Evolutionary conservation across 2,888 invertebrate species (phyloP).

Genomic region (Frankliniella intonsa): DNA sequence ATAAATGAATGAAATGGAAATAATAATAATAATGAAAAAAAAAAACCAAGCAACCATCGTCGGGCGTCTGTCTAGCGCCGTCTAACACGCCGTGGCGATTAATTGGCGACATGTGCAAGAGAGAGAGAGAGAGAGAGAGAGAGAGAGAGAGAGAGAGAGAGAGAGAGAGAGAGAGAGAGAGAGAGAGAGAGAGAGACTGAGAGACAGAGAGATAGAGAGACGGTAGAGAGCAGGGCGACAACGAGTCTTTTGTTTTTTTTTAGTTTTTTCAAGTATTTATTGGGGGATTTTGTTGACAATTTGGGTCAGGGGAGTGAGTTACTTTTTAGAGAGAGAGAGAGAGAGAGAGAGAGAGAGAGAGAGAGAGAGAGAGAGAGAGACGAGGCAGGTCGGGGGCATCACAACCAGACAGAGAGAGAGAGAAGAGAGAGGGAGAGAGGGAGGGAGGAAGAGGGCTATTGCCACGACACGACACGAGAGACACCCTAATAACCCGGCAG

Average conservation of each 20-base stretch:
- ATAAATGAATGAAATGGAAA: neutral
- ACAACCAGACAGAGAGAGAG: neutral
- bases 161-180: conserved; percentile 8
- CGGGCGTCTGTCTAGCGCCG: neutral
- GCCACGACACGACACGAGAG: too few relatives aligned
- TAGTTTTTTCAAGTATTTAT: too few relatives aligned
- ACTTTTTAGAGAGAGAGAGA: too few relatives aligned
- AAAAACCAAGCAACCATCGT: neutral
- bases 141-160: conserved; percentile 16
- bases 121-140: neutral
- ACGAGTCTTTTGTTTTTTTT: too few relatives aligned
- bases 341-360: too few relatives aligned
- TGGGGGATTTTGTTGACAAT: too few relatives aligned
- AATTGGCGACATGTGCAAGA: neutral
- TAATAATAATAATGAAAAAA: neutral
- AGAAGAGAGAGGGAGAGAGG: too few relatives aligned
- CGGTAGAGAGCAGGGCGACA: too few relatives aligned
- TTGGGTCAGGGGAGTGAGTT: neutral
- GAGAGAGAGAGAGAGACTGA: conserved; percentile 6
- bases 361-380: too few relatives aligned
- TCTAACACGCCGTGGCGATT: neutral
- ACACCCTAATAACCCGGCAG: too few relatives aligned
- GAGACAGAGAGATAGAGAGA: neutral
- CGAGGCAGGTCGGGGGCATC: too few relatives aligned
- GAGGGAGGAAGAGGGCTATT: too few relatives aligned